Percentiles rank a stretch among this genome's conserved stretches.
phyloP scores from a whole-genome alignment of 2,888 invertebrate genomes.

The Thymelicus sylvestris region DNA sequence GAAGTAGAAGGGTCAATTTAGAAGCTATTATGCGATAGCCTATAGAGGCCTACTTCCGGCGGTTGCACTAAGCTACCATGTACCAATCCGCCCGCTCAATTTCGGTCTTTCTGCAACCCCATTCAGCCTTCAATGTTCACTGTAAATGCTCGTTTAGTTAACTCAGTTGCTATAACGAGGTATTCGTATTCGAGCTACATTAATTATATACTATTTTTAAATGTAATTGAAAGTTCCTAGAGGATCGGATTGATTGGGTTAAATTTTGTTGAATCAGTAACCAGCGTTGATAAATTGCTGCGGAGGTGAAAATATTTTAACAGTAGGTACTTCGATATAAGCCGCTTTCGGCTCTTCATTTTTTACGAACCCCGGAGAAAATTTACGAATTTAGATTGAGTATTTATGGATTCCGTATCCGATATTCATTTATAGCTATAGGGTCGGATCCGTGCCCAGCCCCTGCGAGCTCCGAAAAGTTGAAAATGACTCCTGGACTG shows the following conservation, averaged over 20 bases:
- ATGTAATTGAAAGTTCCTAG: conserved; percentile 16
- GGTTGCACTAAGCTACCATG: conserved; percentile 80
- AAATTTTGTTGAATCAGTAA: conserved; percentile 37
- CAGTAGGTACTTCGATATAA: conserved; percentile 57
- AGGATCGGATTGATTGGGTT: conserved; percentile 22
- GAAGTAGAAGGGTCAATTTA: conserved; percentile 77
- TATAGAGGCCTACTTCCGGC: conserved; percentile 83
- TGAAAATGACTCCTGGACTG: conserved; percentile 55
- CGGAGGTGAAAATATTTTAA: conserved; percentile 62
- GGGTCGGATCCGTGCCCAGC: conserved; percentile 58
- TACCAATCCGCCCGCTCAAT: conserved; percentile 78
- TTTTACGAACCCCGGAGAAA: conserved; percentile 68
- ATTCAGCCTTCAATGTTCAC: conserved; percentile 61
- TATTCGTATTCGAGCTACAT: conserved; percentile 43
- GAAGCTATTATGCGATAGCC: conserved; percentile 81
- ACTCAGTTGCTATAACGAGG: conserved; percentile 47
- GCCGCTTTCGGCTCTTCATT: conserved; percentile 70
- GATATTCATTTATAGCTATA: conserved; percentile 65
- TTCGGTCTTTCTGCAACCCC: conserved; percentile 73
- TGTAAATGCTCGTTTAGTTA: conserved; percentile 56
- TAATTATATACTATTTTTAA: conserved; percentile 40
- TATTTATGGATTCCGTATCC: conserved; percentile 76
- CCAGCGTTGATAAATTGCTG: conserved; percentile 54
- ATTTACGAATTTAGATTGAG: conserved; percentile 76
- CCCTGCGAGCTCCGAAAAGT: conserved; percentile 57